These are phyloP conservation scores for Lepidurus couesii DNA, from an alignment of 1,140 invertebrate species.

Conservation along the genomic window DNA sequence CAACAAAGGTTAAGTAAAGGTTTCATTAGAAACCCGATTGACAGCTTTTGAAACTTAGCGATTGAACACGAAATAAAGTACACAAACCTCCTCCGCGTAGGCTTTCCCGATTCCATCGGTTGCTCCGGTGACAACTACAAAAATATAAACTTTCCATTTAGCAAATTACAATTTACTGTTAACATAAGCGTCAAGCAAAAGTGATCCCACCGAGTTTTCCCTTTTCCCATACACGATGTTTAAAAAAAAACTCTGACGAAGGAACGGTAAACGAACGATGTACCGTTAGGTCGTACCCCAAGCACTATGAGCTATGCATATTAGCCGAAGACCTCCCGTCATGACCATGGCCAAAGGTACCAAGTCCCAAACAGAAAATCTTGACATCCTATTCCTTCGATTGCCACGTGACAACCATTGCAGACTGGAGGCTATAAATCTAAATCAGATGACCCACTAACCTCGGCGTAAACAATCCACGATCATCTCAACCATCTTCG, in stretches of 20 bases:
- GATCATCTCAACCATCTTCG: not conserved
- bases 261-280: not conserved
- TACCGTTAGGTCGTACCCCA: not conserved
- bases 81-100: slow-evolving; percentile 63
- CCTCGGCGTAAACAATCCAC: not conserved
- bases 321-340: not conserved
- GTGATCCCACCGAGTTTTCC: not conserved
- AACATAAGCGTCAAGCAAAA: slow-evolving; percentile 21
- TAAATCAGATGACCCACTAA: not conserved
- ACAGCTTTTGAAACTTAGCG: slow-evolving; percentile 13
- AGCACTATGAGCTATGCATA: slow-evolving; percentile 15
- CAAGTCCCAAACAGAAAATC: not conserved
- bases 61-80: not conserved
- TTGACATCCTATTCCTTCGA: too few species aligned
- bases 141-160: slow-evolving; percentile 37
- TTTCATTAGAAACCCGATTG: not conserved
- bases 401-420: too few species aligned
- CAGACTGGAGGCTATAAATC: too few species aligned
- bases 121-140: slow-evolving; percentile 76
- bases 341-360: not conserved
- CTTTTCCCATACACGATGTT: too few species aligned
- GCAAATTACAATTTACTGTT: slow-evolving; percentile 3
- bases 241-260: too few species aligned
- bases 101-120: slow-evolving; percentile 91
- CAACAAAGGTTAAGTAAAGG: not conserved